Base-by-base conservation (phyloP, 2,797 vertebrate species). In the Xenentodon cancila region DNA sequence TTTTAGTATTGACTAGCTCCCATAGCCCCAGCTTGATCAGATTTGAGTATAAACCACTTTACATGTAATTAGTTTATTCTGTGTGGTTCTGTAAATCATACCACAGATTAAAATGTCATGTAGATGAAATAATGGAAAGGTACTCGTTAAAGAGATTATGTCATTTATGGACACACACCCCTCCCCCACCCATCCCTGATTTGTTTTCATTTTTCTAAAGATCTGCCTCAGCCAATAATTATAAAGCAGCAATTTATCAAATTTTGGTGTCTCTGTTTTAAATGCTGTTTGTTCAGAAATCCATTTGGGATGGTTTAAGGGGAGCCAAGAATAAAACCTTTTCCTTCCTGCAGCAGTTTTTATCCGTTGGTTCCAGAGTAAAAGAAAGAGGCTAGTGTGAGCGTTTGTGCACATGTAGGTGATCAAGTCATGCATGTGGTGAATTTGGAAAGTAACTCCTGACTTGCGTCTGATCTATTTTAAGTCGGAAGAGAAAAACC, bases 31-130 rank as follows among this genome's bases (percentile, higher is more conserved):
- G 63, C 81, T 77, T 84, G 67, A 89, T 88, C 82, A 84, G 84
- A 88, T 84, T 77, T 63, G 75, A 84, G 73, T 65, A 65, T 58
- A 85, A 80, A 84, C 79, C 73, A 77, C 77, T 83, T 87, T 80
- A 79, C 64, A 53, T 82, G 68, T 91, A 90, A 93, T 93, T 89
- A 57, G 82, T 88, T 92, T 90, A 89, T 69, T 59, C 55, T 68
- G 59, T 48, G 65, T 49, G 72, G 72, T 59, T 66, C 80, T 80
- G 80, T 92, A 90, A 92, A 93, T 92, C 88, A 90, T 64, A 73
- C 68, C 54, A 58, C 73, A 55, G 84, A 90, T 85, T 75, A 82
- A 83, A 84, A 89, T 75, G 84, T 76, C 79, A 82, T 71, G 64
- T 65, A 72, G 68, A 79, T 88, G 82, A 85, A 86, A 79, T 88